These are phyloP conservation scores for Nycticorax nycticorax DNA, from an alignment of 2,113 vertebrate genomes.

Conservation along the genomic window DNA sequence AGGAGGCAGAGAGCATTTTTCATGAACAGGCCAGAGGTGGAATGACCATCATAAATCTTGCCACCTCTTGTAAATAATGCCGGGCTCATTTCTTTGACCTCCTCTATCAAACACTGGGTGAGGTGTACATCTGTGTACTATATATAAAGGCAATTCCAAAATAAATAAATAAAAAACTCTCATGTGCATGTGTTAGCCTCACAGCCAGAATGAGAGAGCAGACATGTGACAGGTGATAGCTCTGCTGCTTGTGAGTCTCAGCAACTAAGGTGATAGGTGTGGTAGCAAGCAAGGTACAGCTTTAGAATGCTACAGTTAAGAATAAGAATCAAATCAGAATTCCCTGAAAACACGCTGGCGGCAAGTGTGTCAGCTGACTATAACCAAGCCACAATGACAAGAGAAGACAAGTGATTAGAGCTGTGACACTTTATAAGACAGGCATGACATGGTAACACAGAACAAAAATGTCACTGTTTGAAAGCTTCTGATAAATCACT, in stretches of 20 bases:
- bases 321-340: neutral
- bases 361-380: neutral
- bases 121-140: neutral
- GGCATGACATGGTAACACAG: slow-evolving; percentile 1
- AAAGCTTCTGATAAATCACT: slow-evolving; percentile 20
- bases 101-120: neutral
- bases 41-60: neutral
- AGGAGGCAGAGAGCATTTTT: neutral
- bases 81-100: neutral
- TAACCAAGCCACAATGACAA: neutral
- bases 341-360: neutral
- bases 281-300: neutral
- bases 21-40: neutral
- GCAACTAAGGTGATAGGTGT: neutral
- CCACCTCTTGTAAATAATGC: neutral
- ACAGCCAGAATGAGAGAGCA: neutral
- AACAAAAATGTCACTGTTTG: neutral
- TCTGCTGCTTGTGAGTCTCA: neutral
- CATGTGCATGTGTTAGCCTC: neutral
- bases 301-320: neutral
- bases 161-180: neutral
- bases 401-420: slow-evolving; percentile 30
- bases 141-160: neutral
- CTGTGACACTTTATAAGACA: neutral
- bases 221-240: neutral